Base-by-base conservation (phyloP, 2,888 invertebrate species). In the Kryphioiulus occultus region DNA sequence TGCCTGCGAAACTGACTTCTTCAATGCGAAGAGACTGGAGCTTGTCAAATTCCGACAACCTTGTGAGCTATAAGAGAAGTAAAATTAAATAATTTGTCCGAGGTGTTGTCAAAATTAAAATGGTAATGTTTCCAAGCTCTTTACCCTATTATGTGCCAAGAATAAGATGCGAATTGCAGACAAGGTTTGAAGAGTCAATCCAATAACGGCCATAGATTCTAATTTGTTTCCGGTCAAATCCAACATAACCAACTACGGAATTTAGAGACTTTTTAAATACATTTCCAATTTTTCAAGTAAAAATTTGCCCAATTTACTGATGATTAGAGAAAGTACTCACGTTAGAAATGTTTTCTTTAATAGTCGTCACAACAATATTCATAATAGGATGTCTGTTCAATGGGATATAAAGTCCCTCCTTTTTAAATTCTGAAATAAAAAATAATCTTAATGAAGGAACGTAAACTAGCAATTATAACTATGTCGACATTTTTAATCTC, bases 1-100 rank as follows among this genome's bases (percentile, higher is more conserved):
- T 97, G 90, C 95, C 95, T 90, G 95, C 95, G 89, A 98, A 92
- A 87, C 94, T 94, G 87, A 98, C 92, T 91, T 97, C 97, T 19
- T 95, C 93, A 68, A 98, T 92, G 0, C 94, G 94, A 87, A 97
- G 92, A 15, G 94, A 94, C 90, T 95, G 95, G 87, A 98, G 91
- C 35, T 93, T 92, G 89, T 96, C 95, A 91, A 97, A 91, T 59
- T 91, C 91, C 2, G 85, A 87, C 19, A 89, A 82, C 44, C 87
- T 88, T 32, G 85, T 78, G 12, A 91, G 68, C 91, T 91, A 88
- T 84, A 89, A 88, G 19, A 15, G 26, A 86, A 78, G 10, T 22
- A 47, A 86, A 86, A 86, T 22, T 47, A 17, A 86, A 47, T 19
- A 39, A n/a, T 26, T 59, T 12, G 9, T 86, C 22, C 10, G 3